phyloP scores from a whole-genome alignment of 2,113 vertebrate species.

The Microtus ochrogaster region DNA sequence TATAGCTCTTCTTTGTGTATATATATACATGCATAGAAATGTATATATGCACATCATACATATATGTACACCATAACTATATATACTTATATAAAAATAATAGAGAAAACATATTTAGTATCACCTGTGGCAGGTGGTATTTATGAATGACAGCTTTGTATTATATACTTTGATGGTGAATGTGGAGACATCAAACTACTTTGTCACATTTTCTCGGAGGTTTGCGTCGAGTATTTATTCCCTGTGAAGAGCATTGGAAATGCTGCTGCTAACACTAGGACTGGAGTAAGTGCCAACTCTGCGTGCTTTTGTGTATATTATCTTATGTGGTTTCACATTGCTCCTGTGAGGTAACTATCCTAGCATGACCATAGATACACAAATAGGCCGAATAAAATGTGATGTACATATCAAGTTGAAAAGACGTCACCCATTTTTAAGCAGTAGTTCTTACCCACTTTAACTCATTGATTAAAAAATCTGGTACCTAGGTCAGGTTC shows the following conservation, averaged over 20 bases:
- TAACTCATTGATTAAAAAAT: background rate
- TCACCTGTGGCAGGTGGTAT: background rate
- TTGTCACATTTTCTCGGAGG: background rate
- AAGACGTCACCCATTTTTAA: background rate
- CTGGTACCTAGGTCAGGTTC: background rate
- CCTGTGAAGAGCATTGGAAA: constrained; percentile 1
- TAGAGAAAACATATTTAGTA: constrained; percentile 5
- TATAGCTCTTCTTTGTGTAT: background rate
- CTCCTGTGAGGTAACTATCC: background rate
- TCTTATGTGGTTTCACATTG: background rate
- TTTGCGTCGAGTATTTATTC: background rate
- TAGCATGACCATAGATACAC: background rate
- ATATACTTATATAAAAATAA: background rate
- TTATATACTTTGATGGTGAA: background rate
- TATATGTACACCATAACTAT: background rate
- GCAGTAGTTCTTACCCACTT: background rate
- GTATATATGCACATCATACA: background rate
- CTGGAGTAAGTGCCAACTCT: background rate
- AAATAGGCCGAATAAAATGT: background rate
- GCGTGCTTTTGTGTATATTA: background rate
- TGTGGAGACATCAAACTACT: constrained; percentile 1
- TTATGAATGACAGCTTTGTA: background rate
- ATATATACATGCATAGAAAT: background rate
- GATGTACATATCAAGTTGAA: constrained; percentile 1
- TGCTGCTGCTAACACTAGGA: background rate